phyloP scores from a whole-genome alignment of 2,113 vertebrate species.

The Podarcis cretensis region DNA sequence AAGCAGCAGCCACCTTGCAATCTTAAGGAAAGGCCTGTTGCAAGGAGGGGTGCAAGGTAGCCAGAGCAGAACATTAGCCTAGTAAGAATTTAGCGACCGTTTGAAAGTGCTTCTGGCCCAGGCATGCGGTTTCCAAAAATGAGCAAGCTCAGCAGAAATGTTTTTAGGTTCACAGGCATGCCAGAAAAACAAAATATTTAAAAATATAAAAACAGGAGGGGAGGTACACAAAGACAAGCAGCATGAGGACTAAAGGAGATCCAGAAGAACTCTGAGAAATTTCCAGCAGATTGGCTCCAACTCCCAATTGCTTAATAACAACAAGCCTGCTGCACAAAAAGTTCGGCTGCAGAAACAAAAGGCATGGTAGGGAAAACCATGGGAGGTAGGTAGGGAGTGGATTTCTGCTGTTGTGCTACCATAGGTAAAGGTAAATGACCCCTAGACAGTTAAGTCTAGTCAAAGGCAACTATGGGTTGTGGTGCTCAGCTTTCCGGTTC shows the following conservation, averaged over 20 bases:
- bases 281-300: too few species aligned
- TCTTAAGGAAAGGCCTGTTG: background rate
- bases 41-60: background rate
- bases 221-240: background rate
- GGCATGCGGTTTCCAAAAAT: slow-evolving; percentile 13
- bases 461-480: too few species aligned
- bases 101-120: rapidly evolving
- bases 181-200: background rate
- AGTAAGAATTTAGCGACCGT: slow-evolving; percentile 3
- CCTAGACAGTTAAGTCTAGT: too few species aligned
- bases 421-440: too few species aligned
- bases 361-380: background rate
- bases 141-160: background rate
- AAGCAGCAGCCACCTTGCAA: background rate
- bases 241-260: too few species aligned
- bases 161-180: slow-evolving; percentile 5
- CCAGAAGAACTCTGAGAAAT: too few species aligned
- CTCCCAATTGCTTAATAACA: background rate
- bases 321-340: background rate
- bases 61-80: slow-evolving; percentile 27
- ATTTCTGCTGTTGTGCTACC: background rate
- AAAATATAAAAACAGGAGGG: background rate
- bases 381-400: background rate
- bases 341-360: background rate
- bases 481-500: too few species aligned